Conservation (phyloP, 2,113 vertebrate genomes). For the Lucifuga dentata region DNA sequence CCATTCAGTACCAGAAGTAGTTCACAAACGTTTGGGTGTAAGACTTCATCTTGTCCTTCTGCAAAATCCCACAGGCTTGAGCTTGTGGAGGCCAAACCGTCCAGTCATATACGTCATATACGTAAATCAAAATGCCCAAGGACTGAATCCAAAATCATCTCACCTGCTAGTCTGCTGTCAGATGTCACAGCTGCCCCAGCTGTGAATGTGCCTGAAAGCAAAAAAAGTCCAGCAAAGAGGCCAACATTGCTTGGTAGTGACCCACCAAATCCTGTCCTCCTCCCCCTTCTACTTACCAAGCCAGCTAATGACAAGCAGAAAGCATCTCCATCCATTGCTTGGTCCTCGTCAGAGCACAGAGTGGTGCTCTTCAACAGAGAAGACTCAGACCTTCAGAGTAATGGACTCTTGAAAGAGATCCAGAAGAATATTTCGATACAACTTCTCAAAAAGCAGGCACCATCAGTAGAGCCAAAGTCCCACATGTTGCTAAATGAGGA, state of each 20-base stretch:
- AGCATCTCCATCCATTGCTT: not conserved
- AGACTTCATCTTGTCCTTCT: not conserved
- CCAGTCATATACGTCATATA: not conserved
- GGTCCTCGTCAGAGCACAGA: conserved; percentile 10
- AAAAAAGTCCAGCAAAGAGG: conserved; percentile 57
- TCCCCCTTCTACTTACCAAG: no score
- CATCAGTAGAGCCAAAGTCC: not conserved
- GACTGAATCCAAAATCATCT: conserved; percentile 19
- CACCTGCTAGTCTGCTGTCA: conserved; percentile 16
- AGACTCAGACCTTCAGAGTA: conserved; percentile 6
- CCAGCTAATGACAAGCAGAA: conserved; percentile 8
- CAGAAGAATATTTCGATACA: not conserved
- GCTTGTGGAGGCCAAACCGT: conserved; percentile 12
- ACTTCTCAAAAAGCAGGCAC: not conserved
- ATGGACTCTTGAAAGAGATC: conserved; percentile 21
- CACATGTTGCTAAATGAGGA: not conserved
- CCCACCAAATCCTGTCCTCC: conserved; percentile 79
- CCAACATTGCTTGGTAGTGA: conserved; percentile 54
- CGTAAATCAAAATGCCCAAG: conserved; percentile 16
- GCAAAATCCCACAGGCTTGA: not conserved
- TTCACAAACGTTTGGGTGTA: not conserved
- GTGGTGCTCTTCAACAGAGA: conserved; percentile 1
- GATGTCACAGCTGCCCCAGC: not conserved
- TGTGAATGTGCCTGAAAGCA: not conserved
- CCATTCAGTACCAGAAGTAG: not conserved